These are phyloP conservation scores for Meles meles DNA, from an alignment of 2,113 vertebrate species.

Conservation along the genomic window DNA sequence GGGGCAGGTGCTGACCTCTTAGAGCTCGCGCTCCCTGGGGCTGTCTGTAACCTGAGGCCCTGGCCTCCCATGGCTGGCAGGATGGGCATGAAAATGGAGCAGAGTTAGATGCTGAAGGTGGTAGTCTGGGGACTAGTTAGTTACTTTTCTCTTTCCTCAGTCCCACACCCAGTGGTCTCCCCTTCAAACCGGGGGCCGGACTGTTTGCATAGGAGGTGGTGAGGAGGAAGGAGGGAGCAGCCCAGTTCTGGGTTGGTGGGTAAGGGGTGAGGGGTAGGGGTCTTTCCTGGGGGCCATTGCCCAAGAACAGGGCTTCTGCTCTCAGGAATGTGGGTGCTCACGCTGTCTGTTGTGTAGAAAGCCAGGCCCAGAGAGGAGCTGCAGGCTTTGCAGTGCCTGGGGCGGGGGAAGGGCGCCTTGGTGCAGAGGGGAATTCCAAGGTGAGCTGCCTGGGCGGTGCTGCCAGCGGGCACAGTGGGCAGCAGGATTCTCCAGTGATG, in stretches of 20 bases:
- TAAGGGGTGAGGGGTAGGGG: neutral
- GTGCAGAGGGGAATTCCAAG: slow-evolving; percentile 75
- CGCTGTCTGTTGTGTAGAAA: neutral
- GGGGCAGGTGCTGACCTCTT: neutral
- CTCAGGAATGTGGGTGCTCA: neutral
- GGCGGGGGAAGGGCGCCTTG: slow-evolving; percentile 52
- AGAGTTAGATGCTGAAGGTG: neutral
- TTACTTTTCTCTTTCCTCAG: neutral
- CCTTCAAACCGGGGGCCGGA: neutral
- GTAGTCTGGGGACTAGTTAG: neutral
- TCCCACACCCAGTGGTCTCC: neutral
- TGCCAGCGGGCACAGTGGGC: slow-evolving; percentile 40
- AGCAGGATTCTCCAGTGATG: slow-evolving; percentile 19
- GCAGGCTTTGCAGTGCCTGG: neutral
- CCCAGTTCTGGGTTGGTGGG: neutral
- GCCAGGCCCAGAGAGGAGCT: neutral
- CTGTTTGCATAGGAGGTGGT: neutral
- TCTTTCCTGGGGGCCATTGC: neutral
- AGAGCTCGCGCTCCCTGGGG: neutral
- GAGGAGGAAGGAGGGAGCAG: neutral
- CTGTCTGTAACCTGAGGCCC: neutral
- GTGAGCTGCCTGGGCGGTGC: slow-evolving; percentile 61
- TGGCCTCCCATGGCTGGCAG: neutral
- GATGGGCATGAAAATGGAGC: neutral
- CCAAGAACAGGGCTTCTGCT: neutral